Evolutionary conservation across 2,888 invertebrate genomes (phyloP).

Genomic region (Fragum sueziense): DNA sequence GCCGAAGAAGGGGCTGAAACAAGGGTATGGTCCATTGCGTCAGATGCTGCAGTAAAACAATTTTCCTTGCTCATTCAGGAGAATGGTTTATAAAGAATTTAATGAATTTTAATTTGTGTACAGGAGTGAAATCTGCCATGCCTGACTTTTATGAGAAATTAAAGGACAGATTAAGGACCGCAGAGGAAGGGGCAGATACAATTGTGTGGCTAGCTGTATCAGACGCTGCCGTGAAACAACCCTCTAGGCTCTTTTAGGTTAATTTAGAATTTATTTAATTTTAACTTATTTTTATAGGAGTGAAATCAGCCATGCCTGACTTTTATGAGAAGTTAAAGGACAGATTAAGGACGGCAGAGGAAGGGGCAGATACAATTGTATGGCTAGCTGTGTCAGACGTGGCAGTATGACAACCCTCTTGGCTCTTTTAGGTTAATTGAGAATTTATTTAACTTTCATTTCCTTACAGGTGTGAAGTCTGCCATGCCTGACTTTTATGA

Average conservation of each 20-base stretch:
- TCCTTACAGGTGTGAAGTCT: conserved; percentile 69
- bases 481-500: conserved; percentile 82
- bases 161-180: conserved; percentile 82
- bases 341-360: conserved; percentile 81
- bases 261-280: too few species aligned
- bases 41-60: conserved; percentile 62
- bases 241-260: too few species aligned
- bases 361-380: conserved; percentile 83
- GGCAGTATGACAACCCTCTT: conserved; percentile 73
- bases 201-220: conserved; percentile 83
- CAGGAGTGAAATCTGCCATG: conserved; percentile 78
- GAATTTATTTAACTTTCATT: too few species aligned
- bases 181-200: conserved; percentile 83
- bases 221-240: conserved; percentile 72
- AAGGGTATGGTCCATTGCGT: too few species aligned
- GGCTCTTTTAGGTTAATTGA: too few species aligned
- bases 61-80: too few species aligned
- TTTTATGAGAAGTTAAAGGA: conserved; percentile 83
- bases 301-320: conserved; percentile 78
- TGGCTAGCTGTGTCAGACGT: conserved; percentile 83
- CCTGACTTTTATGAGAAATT: conserved; percentile 83
- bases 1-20: too few species aligned
- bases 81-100: too few species aligned
- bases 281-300: conserved; percentile 64
- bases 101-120: background rate